A percentile compares a stretch with the other conserved stretches of the same genome.
Conservation (phyloP, 2,888 invertebrate genomes). For the Acleris cristana region DNA sequence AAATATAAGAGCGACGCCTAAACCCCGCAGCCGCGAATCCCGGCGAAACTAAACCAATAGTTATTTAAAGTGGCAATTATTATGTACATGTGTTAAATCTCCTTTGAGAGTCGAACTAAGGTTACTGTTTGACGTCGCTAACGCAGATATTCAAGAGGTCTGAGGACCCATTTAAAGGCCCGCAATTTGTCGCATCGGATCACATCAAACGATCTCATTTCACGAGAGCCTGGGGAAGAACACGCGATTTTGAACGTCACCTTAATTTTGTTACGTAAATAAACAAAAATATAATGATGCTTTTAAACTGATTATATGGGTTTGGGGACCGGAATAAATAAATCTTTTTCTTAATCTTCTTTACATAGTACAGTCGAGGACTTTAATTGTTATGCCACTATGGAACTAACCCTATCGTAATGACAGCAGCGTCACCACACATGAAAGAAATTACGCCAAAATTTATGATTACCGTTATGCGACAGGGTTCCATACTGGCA, state of each 20-base stretch:
- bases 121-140: constrained; percentile 30
- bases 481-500: too few species aligned
- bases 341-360: too few species aligned
- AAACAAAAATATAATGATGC: constrained; percentile 17
- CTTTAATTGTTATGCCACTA: too few species aligned
- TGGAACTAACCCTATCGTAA: too few species aligned
- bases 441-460: too few species aligned
- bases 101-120: constrained; percentile 44
- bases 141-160: constrained; percentile 32
- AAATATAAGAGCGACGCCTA: constrained; percentile 1
- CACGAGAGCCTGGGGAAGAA: constrained; percentile 37
- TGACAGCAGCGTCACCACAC: too few species aligned
- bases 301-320: neutral
- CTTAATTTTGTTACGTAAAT: constrained; percentile 35
- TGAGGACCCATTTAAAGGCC: constrained; percentile 48
- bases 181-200: constrained; percentile 67
- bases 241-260: constrained; percentile 42
- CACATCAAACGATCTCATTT: constrained; percentile 68
- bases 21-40: constrained; percentile 1
- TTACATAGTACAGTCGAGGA: too few species aligned
- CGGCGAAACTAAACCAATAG: constrained; percentile 23
- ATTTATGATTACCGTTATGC: too few species aligned
- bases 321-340: too few species aligned
- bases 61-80: constrained; percentile 32
- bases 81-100: constrained; percentile 41